A percentile compares a stretch with the other conserved stretches of the same genome.
These are phyloP conservation scores for Eubucco bourcierii DNA, from an alignment of 2,113 vertebrate species.

Conservation along the genomic window DNA sequence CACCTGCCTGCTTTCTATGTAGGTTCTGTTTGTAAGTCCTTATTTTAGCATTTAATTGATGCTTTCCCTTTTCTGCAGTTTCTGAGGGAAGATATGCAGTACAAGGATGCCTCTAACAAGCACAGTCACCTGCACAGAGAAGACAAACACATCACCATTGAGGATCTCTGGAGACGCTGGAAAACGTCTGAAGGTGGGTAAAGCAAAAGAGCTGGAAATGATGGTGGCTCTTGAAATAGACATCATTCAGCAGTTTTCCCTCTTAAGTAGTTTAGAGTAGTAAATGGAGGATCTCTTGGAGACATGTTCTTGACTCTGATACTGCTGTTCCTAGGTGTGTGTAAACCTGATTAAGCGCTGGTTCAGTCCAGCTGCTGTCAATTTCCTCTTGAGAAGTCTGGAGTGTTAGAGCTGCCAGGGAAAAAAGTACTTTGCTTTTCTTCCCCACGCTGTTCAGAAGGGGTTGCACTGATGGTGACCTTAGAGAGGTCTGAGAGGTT, in stretches of 20 bases:
- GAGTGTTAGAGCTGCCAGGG: not conserved
- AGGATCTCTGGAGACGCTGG: constrained; percentile 96
- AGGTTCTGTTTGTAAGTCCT: not conserved
- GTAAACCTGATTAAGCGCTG: not conserved
- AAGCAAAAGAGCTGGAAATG: not conserved
- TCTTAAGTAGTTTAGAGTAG: not conserved
- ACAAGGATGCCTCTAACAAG: constrained; percentile 92
- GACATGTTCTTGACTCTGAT: not conserved
- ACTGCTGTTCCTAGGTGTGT: not conserved
- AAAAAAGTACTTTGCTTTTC: not conserved
- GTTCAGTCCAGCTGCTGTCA: not conserved
- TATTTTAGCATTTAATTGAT: not conserved
- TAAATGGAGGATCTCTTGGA: not conserved
- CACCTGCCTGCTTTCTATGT: not conserved
- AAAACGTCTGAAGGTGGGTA: constrained; percentile 91
- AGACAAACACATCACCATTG: constrained; percentile 97
- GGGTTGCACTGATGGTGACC: not conserved
- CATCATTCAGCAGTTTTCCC: not conserved
- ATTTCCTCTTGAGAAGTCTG: not conserved
- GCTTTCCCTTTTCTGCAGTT: constrained; percentile 79
- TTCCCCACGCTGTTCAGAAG: not conserved
- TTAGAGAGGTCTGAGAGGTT: not conserved
- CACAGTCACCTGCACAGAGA: constrained; percentile 95
- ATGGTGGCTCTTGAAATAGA: not conserved
- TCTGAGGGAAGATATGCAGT: constrained; percentile 98